These are phyloP conservation scores for Leucophora obtusa DNA, from an alignment of 2,888 invertebrate species.

Conservation along the genomic window DNA sequence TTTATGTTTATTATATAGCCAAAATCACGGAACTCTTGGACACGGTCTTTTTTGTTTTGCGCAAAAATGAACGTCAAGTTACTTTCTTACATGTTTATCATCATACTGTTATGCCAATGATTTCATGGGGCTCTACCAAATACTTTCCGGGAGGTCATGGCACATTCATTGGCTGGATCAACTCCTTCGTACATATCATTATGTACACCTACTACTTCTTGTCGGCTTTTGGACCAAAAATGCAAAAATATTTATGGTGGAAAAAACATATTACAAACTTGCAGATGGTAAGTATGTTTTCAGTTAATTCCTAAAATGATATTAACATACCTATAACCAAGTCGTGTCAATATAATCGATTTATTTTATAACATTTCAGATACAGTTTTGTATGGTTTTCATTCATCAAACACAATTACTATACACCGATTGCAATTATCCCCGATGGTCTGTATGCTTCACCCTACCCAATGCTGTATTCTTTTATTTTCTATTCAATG, in stretches of 20 bases:
- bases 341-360: not conserved
- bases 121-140: constrained; percentile 95
- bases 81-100: constrained; percentile 95
- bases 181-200: constrained; percentile 95
- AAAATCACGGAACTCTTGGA: constrained; percentile 94
- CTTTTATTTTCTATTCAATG: constrained; percentile 94
- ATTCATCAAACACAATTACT: constrained; percentile 91
- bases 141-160: constrained; percentile 94
- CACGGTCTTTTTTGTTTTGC: constrained; percentile 94
- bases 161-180: constrained; percentile 89
- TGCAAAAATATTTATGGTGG: constrained; percentile 95
- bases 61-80: constrained; percentile 94
- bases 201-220: constrained; percentile 96
- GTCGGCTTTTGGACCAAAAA: constrained; percentile 91
- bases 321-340: not conserved
- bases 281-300: constrained; percentile 86
- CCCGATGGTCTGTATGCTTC: constrained; percentile 88
- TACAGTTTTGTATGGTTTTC: constrained; percentile 93
- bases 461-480: constrained; percentile 94
- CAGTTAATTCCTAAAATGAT: not conserved
- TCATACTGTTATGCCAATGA: constrained; percentile 96
- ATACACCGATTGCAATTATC: constrained; percentile 93
- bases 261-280: constrained; percentile 94
- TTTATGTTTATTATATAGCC: constrained; percentile 91
- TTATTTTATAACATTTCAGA: constrained; percentile 79